These are phyloP conservation scores for Papilio machaon DNA, from an alignment of 1,140 invertebrate species.

Conservation along the genomic window DNA sequence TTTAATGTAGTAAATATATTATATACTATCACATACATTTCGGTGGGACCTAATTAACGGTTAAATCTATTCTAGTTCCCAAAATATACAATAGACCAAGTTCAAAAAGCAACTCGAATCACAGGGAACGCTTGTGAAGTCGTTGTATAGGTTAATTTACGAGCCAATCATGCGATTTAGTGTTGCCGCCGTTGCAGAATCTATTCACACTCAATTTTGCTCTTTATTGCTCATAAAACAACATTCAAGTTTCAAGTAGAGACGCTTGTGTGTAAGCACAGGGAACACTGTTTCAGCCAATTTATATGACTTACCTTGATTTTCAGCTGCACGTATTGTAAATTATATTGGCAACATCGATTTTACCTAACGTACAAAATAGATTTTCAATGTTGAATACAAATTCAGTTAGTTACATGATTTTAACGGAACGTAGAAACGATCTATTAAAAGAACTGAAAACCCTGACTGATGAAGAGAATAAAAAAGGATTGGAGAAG, in stretches of 20 bases:
- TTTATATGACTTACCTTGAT: slow-evolving; percentile 32
- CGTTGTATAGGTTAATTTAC: slow-evolving; percentile 47
- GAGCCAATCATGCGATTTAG: slow-evolving; percentile 47
- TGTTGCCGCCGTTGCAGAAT: slow-evolving; percentile 33
- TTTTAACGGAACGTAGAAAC: not conserved
- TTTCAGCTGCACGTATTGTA: slow-evolving; percentile 13
- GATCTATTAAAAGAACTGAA: not conserved
- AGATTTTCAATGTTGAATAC: not conserved
- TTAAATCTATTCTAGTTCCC: slow-evolving; percentile 42
- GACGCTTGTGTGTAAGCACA: slow-evolving; percentile 30
- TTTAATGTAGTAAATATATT: not conserved
- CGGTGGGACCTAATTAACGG: slow-evolving; percentile 10
- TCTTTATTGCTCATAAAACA: slow-evolving; percentile 28
- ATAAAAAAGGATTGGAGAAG: not conserved
- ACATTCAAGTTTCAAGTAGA: slow-evolving; percentile 28
- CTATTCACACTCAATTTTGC: slow-evolving; percentile 32
- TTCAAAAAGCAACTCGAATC: slow-evolving; percentile 42
- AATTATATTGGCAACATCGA: not conserved
- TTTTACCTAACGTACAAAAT: not conserved
- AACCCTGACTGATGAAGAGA: not conserved
- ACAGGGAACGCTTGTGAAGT: slow-evolving; percentile 40
- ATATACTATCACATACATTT: too few relatives aligned
- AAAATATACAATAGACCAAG: slow-evolving; percentile 42
- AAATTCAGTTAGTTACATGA: not conserved
- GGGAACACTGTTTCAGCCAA: slow-evolving; percentile 26